phyloP scores from a whole-genome alignment of 2,113 vertebrate genomes.

The Euleptes europaea region DNA sequence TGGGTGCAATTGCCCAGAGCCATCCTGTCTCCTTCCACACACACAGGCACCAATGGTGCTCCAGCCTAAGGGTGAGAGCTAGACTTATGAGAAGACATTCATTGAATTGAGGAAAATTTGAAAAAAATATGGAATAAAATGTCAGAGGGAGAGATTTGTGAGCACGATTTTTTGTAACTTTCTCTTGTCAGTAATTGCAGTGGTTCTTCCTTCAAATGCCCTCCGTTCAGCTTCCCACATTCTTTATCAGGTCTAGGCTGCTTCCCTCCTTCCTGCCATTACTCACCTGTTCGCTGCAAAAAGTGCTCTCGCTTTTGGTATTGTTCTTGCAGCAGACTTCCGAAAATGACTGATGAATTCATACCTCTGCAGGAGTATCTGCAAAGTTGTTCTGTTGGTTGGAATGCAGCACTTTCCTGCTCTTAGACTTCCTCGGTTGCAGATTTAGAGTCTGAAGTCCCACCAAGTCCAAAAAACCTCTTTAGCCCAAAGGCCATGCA shows the following conservation, averaged over 20 bases:
- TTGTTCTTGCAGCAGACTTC: neutral
- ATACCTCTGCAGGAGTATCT: neutral
- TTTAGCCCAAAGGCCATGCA: neutral
- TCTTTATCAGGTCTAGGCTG: neutral
- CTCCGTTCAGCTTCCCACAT: neutral
- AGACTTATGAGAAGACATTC: neutral
- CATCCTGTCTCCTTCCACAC: no score
- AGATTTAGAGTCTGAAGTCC: neutral
- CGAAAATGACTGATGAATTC: neutral
- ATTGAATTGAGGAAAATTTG: neutral
- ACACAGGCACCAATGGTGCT: no score
- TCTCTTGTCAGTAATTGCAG: neutral
- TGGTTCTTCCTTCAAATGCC: neutral
- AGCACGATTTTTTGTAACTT: neutral
- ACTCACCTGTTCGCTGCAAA: neutral
- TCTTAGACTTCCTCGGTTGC: neutral
- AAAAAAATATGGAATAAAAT: neutral
- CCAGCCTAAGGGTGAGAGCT: no score
- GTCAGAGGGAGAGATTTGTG: neutral
- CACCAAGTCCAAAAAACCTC: neutral
- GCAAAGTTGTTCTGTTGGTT: neutral
- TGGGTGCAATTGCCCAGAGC: no score
- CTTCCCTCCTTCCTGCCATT: neutral
- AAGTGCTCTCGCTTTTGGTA: neutral
- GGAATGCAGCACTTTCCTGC: neutral